Percentiles rank a stretch among this genome's conserved stretches.
phyloP scores from a whole-genome alignment of 2,888 invertebrate species.

The Tanypteryx hageni region DNA sequence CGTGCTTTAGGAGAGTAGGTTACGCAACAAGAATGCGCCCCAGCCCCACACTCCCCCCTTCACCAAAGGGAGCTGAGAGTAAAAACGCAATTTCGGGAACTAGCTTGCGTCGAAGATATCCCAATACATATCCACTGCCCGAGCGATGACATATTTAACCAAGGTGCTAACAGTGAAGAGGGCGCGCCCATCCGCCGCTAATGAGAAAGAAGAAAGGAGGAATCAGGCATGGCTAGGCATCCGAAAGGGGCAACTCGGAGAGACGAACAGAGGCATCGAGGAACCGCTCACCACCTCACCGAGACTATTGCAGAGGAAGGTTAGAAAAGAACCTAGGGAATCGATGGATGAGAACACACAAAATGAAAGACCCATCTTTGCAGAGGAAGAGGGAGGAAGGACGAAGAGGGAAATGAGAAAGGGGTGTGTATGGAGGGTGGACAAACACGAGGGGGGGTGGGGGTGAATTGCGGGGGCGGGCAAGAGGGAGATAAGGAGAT shows the following conservation, averaged over 20 bases:
- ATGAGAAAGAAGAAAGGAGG: not conserved
- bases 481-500: not conserved
- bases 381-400: not conserved
- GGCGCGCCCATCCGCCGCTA: not conserved
- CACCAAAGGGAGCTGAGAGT: not conserved
- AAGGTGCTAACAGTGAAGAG: not conserved
- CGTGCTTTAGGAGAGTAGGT: no score
- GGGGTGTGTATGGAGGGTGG: not conserved
- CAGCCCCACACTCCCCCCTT: not conserved
- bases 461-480: not conserved
- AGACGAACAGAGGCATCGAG: not conserved
- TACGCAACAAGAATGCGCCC: no score
- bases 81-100: not conserved
- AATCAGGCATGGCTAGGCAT: no score
- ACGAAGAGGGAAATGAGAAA: not conserved
- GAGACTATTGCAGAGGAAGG: not conserved
- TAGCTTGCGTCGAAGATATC: not conserved
- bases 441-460: not conserved
- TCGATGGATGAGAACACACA: not conserved
- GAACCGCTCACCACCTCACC: not conserved
- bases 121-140: not conserved
- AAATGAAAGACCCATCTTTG: constrained; percentile 6
- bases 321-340: not conserved
- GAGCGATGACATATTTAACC: not conserved
- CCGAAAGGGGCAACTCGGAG: no score